Conservation (phyloP, 2,113 vertebrate genomes). For the Aldabrachelys gigantea region DNA sequence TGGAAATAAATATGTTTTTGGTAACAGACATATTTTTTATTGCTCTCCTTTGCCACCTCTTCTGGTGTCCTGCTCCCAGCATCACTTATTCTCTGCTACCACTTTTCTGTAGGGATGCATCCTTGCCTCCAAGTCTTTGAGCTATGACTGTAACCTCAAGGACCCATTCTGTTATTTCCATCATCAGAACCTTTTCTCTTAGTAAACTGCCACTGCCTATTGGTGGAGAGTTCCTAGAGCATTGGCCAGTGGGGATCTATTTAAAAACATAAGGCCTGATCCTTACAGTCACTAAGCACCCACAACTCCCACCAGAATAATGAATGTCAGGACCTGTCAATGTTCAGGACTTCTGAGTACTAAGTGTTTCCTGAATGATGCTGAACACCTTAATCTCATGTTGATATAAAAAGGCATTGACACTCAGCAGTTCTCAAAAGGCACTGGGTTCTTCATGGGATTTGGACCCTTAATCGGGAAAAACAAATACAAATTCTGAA, state of each 20-base stretch:
- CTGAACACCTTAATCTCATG: background rate
- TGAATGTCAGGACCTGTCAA: background rate
- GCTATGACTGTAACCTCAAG: background rate
- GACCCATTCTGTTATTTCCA: background rate
- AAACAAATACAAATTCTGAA: background rate
- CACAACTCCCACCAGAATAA: background rate
- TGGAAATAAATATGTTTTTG: background rate
- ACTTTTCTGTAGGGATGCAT: background rate
- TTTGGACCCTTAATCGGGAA: background rate
- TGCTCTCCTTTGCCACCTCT: background rate
- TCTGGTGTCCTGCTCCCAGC: background rate
- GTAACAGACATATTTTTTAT: background rate
- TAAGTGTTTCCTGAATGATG: too few relatives aligned
- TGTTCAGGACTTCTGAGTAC: too few relatives aligned
- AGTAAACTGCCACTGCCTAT: background rate
- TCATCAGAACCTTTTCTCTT: background rate
- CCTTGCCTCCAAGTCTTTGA: background rate
- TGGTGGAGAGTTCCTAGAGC: background rate
- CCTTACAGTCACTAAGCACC: background rate
- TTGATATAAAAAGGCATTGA: background rate
- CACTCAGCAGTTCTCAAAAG: background rate
- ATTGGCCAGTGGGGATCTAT: background rate
- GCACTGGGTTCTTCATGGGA: background rate
- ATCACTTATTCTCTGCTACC: background rate
- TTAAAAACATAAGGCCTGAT: background rate